Conservation (phyloP, 1,140 invertebrate species). For the Zaprionus ghesquierei region DNA sequence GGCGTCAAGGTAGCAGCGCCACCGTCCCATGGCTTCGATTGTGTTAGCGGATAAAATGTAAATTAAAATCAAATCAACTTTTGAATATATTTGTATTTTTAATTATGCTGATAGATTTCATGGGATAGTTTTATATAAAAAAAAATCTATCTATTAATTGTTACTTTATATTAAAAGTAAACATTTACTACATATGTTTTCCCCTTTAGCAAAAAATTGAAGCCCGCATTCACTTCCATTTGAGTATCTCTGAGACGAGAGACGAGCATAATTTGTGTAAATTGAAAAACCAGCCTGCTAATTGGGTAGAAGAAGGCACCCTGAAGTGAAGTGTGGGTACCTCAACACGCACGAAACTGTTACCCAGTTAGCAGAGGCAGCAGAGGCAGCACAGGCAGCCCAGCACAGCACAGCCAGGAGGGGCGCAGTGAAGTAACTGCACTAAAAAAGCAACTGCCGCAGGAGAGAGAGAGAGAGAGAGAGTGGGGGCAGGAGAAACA, state of each 20-base stretch:
- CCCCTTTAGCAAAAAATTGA: no score
- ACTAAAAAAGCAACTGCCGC: conserved; percentile 9
- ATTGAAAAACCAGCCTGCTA: conserved; percentile 16
- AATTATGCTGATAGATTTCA: no score
- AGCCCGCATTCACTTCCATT: no score
- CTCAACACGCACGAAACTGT: conserved; percentile 23
- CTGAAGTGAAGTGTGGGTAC: conserved; percentile 2
- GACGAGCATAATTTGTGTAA: conserved; percentile 1
- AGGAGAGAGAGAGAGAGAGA: no score
- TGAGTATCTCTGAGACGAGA: neutral
- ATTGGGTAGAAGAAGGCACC: conserved; percentile 15
- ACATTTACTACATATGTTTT: neutral
- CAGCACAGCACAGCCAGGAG: no score
- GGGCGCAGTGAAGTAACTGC: neutral
- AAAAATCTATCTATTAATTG: no score
- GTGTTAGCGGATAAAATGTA: neutral
- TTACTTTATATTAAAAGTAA: neutral
- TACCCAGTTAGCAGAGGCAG: neutral
- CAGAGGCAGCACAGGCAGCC: no score
- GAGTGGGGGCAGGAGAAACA: conserved; percentile 8
- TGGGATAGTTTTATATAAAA: no score
- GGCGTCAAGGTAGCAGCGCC: neutral
- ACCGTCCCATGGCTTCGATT: neutral
- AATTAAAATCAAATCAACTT: neutral
- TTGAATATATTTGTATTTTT: no score